Percentiles rank a stretch among this genome's conserved stretches.
Evolutionary conservation across 2,888 invertebrate species (phyloP).

Genomic region (Beris chalybata): DNA sequence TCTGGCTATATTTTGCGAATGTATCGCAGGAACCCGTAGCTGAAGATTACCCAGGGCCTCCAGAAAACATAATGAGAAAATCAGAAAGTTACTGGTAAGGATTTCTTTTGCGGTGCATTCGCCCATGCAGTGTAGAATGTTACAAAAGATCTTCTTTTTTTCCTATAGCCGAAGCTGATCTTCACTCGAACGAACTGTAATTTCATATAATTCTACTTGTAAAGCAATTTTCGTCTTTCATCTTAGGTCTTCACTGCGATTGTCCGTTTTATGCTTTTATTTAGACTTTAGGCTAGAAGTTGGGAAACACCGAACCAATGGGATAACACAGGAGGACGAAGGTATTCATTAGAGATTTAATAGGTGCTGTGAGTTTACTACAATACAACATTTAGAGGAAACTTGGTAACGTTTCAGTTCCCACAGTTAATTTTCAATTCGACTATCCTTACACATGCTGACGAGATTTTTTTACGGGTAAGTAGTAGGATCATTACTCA

Average conservation of each 20-base stretch:
- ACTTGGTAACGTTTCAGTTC: slow-evolving; percentile 7
- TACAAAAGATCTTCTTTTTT: slow-evolving; percentile 16
- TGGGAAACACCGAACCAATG: slow-evolving; percentile 6
- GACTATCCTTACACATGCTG: no score
- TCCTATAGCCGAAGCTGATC: slow-evolving; percentile 24
- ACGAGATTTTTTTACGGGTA: no score
- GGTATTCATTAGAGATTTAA: slow-evolving; percentile 32
- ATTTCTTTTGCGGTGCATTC: slow-evolving; percentile 13
- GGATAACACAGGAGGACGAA: slow-evolving; percentile 14
- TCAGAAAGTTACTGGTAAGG: slow-evolving; percentile 23
- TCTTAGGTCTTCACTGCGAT: slow-evolving; percentile 20
- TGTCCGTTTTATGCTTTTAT: neutral
- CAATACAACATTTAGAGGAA: neutral
- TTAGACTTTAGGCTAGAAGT: slow-evolving; percentile 30
- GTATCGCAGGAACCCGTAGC: neutral
- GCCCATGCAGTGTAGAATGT: neutral
- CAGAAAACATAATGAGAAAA: slow-evolving; percentile 14
- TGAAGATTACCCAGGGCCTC: no score
- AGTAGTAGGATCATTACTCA: no score
- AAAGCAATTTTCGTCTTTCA: slow-evolving; percentile 34
- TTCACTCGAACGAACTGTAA: slow-evolving; percentile 36
- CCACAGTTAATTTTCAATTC: slow-evolving; percentile 24
- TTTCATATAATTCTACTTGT: slow-evolving; percentile 35
- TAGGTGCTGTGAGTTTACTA: slow-evolving; percentile 23
- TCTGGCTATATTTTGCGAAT: slow-evolving; percentile 1